phyloP scores from a whole-genome alignment of 2,113 vertebrate genomes.

The Mirounga angustirostris region DNA sequence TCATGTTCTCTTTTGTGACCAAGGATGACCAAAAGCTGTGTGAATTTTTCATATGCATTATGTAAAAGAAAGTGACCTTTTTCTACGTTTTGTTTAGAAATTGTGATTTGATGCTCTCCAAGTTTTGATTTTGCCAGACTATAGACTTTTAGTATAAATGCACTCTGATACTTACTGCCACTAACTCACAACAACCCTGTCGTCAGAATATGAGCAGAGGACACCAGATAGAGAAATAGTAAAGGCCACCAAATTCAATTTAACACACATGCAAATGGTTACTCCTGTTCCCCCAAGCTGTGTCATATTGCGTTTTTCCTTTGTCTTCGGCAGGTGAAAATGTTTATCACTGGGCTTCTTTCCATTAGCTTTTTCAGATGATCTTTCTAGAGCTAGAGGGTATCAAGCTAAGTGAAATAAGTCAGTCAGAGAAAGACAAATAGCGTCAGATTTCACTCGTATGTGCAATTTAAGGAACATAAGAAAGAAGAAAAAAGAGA shows the following conservation, averaged over 20 bases:
- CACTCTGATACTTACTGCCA: neutral
- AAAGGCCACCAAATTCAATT: accelerated
- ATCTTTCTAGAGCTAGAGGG: neutral
- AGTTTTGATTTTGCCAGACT: neutral
- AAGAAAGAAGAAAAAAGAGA: neutral
- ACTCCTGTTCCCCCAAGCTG: neutral
- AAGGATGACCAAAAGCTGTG: neutral
- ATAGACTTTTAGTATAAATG: accelerated
- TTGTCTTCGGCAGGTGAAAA: neutral
- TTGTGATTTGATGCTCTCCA: neutral
- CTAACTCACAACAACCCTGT: accelerated
- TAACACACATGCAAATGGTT: accelerated
- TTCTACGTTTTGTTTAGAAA: neutral
- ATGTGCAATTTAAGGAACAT: neutral
- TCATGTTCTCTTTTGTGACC: neutral
- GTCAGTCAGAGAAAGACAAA: neutral
- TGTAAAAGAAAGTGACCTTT: neutral
- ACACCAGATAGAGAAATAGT: accelerated
- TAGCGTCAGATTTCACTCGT: accelerated
- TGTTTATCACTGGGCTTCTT: neutral
- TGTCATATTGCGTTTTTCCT: no score
- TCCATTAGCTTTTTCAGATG: neutral
- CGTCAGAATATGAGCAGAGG: accelerated
- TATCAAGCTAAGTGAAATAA: neutral
- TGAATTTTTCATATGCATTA: neutral